A percentile compares a stretch with the other conserved stretches of the same genome.
phyloP scores from a whole-genome alignment of 2,113 vertebrate genomes.

The Galemys pyrenaicus region DNA sequence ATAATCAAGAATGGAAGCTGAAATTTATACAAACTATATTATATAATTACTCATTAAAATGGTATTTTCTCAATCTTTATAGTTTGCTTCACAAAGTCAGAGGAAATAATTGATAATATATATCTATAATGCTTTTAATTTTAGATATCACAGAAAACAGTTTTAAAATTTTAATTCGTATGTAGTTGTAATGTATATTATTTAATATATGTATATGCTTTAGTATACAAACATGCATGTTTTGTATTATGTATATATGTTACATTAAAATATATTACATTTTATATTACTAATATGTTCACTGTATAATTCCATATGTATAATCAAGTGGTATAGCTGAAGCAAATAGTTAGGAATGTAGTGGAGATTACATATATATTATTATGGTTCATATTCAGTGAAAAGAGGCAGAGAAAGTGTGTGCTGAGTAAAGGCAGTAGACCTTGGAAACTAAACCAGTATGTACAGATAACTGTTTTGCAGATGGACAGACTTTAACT shows the following conservation, averaged over 20 bases:
- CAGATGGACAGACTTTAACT: neutral
- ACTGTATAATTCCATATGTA: no score
- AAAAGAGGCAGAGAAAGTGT: neutral
- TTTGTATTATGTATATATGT: neutral
- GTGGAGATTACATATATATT: neutral
- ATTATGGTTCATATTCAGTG: neutral
- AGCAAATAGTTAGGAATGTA: neutral
- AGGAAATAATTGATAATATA: neutral
- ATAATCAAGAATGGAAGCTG: neutral
- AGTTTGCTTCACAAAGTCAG: neutral
- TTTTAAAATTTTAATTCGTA: no score
- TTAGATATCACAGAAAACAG: neutral
- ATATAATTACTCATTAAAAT: neutral
- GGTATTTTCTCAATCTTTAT: neutral
- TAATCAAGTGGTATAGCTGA: neutral
- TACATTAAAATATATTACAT: no score
- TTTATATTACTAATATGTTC: no score
- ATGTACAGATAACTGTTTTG: neutral
- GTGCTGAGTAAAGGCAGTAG: neutral
- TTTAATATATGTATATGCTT: neutral
- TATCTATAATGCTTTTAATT: neutral
- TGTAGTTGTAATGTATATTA: neutral
- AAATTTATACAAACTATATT: neutral
- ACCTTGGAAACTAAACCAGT: neutral
- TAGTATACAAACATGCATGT: neutral